Conservation (phyloP, 1,140 invertebrate genomes). For the Drosophila pachea region DNA sequence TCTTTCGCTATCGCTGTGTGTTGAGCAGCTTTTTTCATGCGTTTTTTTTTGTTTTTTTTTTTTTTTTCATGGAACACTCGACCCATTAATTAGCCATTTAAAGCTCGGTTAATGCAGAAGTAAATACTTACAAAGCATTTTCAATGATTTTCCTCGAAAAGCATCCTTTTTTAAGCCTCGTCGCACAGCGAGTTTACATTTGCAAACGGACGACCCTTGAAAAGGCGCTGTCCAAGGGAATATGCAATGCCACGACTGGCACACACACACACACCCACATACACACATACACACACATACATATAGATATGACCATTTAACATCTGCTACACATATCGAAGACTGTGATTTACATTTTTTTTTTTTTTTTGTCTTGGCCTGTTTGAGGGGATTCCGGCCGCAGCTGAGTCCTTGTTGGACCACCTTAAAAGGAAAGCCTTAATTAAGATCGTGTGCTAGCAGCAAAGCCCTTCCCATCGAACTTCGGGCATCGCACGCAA, state of each 20-base stretch:
- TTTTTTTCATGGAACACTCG: neutral
- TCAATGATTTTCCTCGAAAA: neutral
- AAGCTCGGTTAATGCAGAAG: constrained; percentile 1
- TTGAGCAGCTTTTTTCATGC: too few species aligned
- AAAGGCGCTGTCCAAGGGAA: constrained; percentile 26
- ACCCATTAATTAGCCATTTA: neutral
- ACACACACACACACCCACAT: constrained; percentile 9
- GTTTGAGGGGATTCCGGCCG: constrained; percentile 25
- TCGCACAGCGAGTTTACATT: neutral
- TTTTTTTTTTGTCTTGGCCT: neutral
- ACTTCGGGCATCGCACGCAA: neutral
- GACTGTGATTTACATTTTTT: constrained; percentile 24
- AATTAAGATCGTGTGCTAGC: constrained; percentile 32
- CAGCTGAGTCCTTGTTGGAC: neutral
- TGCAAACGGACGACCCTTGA: constrained; percentile 1
- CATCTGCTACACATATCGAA: too few species aligned
- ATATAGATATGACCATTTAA: constrained; percentile 18
- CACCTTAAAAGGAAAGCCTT: constrained; percentile 36
- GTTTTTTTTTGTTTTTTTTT: neutral
- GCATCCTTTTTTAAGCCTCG: constrained; percentile 4
- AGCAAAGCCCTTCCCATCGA: neutral
- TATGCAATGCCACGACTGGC: constrained; percentile 23
- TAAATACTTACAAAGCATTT: constrained; percentile 3
- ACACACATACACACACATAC: constrained; percentile 10
- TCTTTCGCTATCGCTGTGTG: too few species aligned